Base-by-base conservation (phyloP, 2,797 vertebrate species). In the Acestrorhynchus altus region DNA sequence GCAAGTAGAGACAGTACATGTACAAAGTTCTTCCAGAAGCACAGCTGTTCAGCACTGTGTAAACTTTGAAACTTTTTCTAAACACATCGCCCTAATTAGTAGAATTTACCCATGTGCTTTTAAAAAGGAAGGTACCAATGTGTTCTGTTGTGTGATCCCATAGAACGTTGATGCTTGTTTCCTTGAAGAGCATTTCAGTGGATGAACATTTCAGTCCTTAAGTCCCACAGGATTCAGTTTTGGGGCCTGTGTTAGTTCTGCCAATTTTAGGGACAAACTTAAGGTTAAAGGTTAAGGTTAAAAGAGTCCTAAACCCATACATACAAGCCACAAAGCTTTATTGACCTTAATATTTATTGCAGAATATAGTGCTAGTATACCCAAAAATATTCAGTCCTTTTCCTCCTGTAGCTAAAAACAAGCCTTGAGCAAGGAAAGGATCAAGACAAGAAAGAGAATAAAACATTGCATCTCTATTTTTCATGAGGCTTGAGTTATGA, bases 391-490 rank as follows among this genome's bases (percentile, higher is more conserved):
- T 51, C 44, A 46, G 28, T 40, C 46, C 44, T 67, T 24, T 42
- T 63, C 47, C 65, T 35, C 35, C 18, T 24, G 67, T 40, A 39
- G 24, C 69, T 68, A 52, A 44, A 78, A 26, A 22, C 64, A 2
- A 2, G 31, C 74, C 76, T 20, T 51, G 26, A 8, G 57, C 72
- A 78, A 78, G 68, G n/a, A 63, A 79, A 15, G 16, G 26, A n/a
- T n/a, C 64, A 74, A 70, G 69, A 69, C 22, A 42, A 3, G 47
- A 60, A 24, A 44, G 22, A 70, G 49, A 61, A 10, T 35, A 40
- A 46, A 76, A 72, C 81, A 81, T 82, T 74, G 73, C 79, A 74
- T 26, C 78, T 86, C 1, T 9, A 81, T 84, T 82, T 80, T 84
- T 83, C 39, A 84, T 82, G 80, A 76, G 49, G 71, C 8, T 57